Base-by-base conservation (phyloP, 2,888 invertebrate species). In the Drosophila setosimentum region DNA sequence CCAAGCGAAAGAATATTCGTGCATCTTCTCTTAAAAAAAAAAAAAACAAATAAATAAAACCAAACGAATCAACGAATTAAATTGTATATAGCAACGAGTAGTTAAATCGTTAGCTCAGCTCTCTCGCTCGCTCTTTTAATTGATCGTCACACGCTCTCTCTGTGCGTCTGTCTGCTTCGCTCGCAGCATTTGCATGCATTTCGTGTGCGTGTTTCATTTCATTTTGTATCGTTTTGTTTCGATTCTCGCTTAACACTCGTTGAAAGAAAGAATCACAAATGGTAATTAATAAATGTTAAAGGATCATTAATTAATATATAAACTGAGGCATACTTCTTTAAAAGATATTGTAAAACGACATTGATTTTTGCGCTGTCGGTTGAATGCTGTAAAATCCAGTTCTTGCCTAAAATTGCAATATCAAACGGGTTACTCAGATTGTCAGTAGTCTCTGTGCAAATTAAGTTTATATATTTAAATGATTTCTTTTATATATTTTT, bases 321-420 rank as follows among this genome's bases (percentile, higher is more conserved):
- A 92, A 91, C 91, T 91, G 92, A 91, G 92, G 92, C 93, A 92
- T 94, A 97, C 97, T 98, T 98, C 94, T 96, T 96, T 78, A 98
- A 95, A 82, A 99, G 95, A 94, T 98, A 98, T 93, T 97, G 96
- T 51, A 98, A 96, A 92, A 99, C 96, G 85, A 98, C 96, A 94
- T 97, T 95, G 92, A 97, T 97, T 87, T 97, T 96, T 90, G 96
- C 95, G 89, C 96, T 95, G 76, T 96, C 96, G 51, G 96, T 95
- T 67, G 98, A 97, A 94, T 98, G 96, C 92, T 97, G 97, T 91
- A 99, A 96, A 93, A 99, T 99, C 99, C 99, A 99, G 83, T 97
- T 97, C 94, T 99, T 99, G 80, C 98, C 95, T 95, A 92, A 91
- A 93, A 93, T 93, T 93, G 93, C 93, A 93, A 93, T 93, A 93